Evolutionary conservation across 2,888 invertebrate species (phyloP).

Genomic region (Gibbula magus): DNA sequence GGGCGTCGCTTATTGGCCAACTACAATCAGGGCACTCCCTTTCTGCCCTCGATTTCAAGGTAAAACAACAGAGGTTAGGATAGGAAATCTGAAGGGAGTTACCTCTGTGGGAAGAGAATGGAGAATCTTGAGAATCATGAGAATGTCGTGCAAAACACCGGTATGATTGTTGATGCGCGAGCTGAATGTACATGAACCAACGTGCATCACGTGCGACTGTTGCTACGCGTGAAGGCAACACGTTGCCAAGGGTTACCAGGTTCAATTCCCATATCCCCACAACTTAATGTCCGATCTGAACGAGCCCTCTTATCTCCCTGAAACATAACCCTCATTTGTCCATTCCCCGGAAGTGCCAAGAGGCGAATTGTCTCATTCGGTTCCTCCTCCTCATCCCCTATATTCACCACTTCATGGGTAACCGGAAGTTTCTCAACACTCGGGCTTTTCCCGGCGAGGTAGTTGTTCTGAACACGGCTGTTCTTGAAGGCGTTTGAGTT

Average conservation of each 20-base stretch:
- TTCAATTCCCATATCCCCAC: neutral
- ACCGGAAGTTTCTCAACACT: neutral
- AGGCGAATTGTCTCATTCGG: neutral
- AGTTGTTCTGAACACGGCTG: neutral
- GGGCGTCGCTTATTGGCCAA: too few relatives aligned
- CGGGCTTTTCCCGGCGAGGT: neutral
- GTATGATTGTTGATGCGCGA: too few relatives aligned
- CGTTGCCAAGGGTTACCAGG: neutral
- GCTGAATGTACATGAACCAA: too few relatives aligned
- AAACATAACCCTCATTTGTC: neutral
- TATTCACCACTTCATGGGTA: neutral
- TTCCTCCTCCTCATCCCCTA: neutral
- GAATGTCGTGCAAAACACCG: too few relatives aligned
- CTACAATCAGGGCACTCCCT: too few relatives aligned
- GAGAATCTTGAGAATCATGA: too few relatives aligned
- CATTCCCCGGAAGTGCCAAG: neutral
- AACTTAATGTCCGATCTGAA: neutral
- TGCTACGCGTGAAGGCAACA: neutral
- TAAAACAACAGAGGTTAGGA: too few relatives aligned
- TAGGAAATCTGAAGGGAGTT: too few relatives aligned
- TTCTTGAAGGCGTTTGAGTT: neutral
- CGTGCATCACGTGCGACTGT: constrained; percentile 2
- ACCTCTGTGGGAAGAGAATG: too few relatives aligned
- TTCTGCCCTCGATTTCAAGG: too few relatives aligned
- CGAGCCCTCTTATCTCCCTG: neutral